These are phyloP conservation scores for Frieseomelitta varia DNA, from an alignment of 1,140 invertebrate genomes.

Conservation along the genomic window DNA sequence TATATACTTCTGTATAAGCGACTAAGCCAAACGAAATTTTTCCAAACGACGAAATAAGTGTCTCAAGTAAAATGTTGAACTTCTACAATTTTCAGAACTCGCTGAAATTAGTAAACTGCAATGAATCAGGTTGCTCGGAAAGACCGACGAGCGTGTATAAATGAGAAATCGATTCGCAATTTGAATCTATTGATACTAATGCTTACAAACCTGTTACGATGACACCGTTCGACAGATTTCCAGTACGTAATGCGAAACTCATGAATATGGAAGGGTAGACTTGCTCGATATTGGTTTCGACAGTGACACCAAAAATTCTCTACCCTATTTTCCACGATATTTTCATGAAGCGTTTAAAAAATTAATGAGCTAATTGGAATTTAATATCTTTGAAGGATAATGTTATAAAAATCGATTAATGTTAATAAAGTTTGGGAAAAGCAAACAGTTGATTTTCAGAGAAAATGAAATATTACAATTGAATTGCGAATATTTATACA, in stretches of 20 bases:
- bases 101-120: too few relatives aligned
- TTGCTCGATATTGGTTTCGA: neutral
- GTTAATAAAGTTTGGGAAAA: neutral
- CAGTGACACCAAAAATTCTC: neutral
- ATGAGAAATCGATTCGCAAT: conserved; percentile 32
- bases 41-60: neutral
- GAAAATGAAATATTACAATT: neutral
- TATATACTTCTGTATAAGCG: neutral
- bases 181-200: conserved; percentile 37
- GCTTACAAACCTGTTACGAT: conserved; percentile 18
- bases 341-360: neutral
- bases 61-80: neutral
- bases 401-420: neutral
- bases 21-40: neutral
- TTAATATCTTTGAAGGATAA: neutral
- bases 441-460: neutral
- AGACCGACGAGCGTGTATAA: neutral
- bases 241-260: neutral
- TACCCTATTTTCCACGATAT: neutral
- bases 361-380: neutral
- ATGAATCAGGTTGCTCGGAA: neutral
- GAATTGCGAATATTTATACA: too few relatives aligned
- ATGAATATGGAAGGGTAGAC: conserved; percentile 1
- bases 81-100: neutral
- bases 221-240: conserved; percentile 12